phyloP scores from a whole-genome alignment of 2,888 invertebrate species.

The Leptinotarsa tumamoca region DNA sequence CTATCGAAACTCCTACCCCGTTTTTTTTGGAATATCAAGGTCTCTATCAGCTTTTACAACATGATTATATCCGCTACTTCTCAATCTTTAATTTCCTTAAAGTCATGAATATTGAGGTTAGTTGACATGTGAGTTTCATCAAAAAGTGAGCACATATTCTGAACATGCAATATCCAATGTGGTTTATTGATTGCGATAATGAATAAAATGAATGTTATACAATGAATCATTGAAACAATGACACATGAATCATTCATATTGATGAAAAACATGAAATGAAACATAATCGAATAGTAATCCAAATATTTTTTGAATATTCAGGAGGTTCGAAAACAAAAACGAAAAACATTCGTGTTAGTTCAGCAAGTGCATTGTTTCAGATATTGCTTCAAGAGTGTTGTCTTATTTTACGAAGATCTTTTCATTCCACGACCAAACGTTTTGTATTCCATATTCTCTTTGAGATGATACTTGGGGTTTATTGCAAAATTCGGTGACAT shows the following conservation, averaged over 20 bases:
- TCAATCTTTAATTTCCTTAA: neutral
- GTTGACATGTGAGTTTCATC: no score
- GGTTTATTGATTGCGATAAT: no score
- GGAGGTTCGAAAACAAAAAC: neutral
- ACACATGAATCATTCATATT: no score
- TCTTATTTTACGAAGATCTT: constrained; percentile 1
- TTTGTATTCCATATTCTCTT: constrained; percentile 5
- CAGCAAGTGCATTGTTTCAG: no score
- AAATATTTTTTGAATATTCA: neutral
- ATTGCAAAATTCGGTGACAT: neutral
- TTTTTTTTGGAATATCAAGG: constrained; percentile 2
- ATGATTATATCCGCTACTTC: constrained; percentile 2
- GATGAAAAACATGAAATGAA: no score
- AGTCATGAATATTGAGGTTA: constrained; percentile 3
- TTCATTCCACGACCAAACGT: neutral
- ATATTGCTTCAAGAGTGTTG: neutral
- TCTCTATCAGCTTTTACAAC: constrained; percentile 17
- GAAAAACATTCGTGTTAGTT: no score
- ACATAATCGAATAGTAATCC: neutral
- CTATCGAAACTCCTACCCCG: neutral
- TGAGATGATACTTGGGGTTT: neutral
- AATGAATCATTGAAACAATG: no score
- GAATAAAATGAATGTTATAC: no score
- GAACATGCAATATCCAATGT: no score
- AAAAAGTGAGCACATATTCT: no score